A percentile compares a stretch with the other conserved stretches of the same genome.
These are phyloP conservation scores for Nowickia ferox DNA, from an alignment of 2,888 invertebrate genomes.

Conservation along the genomic window DNA sequence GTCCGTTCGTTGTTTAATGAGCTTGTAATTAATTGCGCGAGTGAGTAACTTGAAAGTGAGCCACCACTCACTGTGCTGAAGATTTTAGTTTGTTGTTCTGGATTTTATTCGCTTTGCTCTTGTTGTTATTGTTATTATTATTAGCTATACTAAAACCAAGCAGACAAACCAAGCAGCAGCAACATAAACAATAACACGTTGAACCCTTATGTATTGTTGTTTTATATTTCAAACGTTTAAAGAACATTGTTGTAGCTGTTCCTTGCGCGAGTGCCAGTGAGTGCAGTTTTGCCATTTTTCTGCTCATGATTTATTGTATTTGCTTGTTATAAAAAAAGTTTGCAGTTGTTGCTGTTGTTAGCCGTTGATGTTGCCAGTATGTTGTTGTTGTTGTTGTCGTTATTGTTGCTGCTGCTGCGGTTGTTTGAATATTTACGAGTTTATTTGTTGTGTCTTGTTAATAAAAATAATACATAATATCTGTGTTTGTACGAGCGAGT, in stretches of 20 bases:
- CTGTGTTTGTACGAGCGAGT: constrained; percentile 31
- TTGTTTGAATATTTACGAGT: constrained; percentile 70
- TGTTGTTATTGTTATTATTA: constrained; percentile 47
- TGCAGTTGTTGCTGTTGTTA: constrained; percentile 55
- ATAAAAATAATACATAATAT: constrained; percentile 62
- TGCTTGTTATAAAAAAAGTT: constrained; percentile 61
- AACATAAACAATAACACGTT: constrained; percentile 48
- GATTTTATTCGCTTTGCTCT: constrained; percentile 21
- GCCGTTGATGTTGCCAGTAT: constrained; percentile 46
- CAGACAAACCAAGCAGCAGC: constrained; percentile 20
- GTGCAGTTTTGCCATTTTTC: constrained; percentile 51
- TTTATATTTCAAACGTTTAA: constrained; percentile 65
- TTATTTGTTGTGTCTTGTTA: constrained; percentile 71
- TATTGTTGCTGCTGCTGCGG: constrained; percentile 51
- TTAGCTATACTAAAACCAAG: constrained; percentile 21
- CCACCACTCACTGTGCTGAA: constrained; percentile 70
- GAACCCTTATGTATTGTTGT: constrained; percentile 57
- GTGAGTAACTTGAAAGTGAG: constrained; percentile 77
- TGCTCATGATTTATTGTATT: constrained; percentile 72
- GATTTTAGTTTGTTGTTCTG: constrained; percentile 50
- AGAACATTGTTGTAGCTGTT: constrained; percentile 50
- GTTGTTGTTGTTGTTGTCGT: constrained; percentile 30
- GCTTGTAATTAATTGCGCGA: constrained; percentile 81
- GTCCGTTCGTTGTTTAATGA: constrained; percentile 77
- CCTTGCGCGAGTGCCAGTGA: constrained; percentile 50